phyloP scores from a whole-genome alignment of 2,797 vertebrate species.

The Rhabdomys pumilio region DNA sequence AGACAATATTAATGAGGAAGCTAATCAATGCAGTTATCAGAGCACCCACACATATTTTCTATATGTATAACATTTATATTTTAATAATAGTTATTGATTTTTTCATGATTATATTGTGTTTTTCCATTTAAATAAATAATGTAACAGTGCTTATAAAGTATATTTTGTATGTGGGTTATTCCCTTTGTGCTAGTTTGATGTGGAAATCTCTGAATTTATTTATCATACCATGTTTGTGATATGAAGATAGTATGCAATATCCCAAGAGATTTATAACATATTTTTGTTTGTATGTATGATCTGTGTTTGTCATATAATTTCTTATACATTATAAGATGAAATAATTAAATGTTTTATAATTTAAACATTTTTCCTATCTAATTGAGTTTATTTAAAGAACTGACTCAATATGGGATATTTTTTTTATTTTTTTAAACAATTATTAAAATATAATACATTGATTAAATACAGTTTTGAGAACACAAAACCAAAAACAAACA shows the following conservation, averaged over 20 bases:
- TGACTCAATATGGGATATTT: background rate
- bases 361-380: slow-evolving; percentile 24
- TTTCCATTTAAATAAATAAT: background rate
- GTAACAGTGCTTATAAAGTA: background rate
- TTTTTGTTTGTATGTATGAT: background rate
- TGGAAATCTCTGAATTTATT: background rate
- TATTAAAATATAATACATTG: slow-evolving; percentile 24
- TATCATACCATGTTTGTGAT: background rate
- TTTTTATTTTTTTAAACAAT: background rate
- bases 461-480: background rate
- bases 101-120: background rate
- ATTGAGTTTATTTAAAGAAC: background rate
- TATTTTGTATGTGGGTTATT: background rate
- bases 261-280: background rate
- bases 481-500: background rate
- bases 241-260: slow-evolving; percentile 21
- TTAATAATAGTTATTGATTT: background rate
- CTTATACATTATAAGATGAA: background rate
- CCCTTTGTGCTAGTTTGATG: background rate
- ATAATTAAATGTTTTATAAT: background rate
- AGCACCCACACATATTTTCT: background rate
- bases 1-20: background rate
- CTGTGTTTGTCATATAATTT: background rate
- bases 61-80: background rate
- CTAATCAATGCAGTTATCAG: background rate